Conservation (phyloP, 2,888 invertebrate genomes). For the Athripsodes cinereus region DNA sequence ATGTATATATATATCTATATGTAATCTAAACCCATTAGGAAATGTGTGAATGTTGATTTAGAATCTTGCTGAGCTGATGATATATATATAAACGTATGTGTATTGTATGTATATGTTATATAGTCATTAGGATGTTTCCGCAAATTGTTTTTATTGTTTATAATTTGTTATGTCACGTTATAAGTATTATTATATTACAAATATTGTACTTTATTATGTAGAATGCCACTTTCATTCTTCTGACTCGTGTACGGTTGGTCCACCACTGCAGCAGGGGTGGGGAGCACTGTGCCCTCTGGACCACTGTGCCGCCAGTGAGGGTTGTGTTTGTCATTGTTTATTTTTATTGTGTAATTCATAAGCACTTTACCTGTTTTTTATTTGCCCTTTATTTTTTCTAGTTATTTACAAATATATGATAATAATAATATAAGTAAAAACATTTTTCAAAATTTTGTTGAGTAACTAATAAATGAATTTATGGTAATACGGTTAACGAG, state of each 20-base stretch:
- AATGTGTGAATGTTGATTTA: neutral
- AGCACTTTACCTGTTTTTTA: neutral
- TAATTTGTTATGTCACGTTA: too few relatives aligned
- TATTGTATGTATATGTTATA: neutral
- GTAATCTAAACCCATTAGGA: too few relatives aligned
- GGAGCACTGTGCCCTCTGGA: too few relatives aligned
- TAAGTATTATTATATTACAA: neutral
- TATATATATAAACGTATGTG: neutral
- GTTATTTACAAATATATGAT: neutral
- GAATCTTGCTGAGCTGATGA: neutral
- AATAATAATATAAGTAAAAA: too few relatives aligned
- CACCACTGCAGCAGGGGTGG: too few relatives aligned
- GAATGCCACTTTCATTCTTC: neutral
- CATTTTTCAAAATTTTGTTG: too few relatives aligned
- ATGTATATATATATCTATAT: neutral
- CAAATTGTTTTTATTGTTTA: slow-evolving; percentile 1
- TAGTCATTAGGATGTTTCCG: neutral
- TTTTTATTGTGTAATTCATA: neutral
- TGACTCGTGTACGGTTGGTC: too few relatives aligned
- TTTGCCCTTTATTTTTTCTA: neutral
- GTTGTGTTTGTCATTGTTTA: slow-evolving; percentile 22
- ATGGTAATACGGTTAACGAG: too few relatives aligned
- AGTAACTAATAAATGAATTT: too few relatives aligned
- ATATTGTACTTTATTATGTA: neutral
- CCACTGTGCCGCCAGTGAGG: slow-evolving; percentile 22